Conservation (phyloP, 1,140 invertebrate genomes). For the Zaprionus ornatus region DNA sequence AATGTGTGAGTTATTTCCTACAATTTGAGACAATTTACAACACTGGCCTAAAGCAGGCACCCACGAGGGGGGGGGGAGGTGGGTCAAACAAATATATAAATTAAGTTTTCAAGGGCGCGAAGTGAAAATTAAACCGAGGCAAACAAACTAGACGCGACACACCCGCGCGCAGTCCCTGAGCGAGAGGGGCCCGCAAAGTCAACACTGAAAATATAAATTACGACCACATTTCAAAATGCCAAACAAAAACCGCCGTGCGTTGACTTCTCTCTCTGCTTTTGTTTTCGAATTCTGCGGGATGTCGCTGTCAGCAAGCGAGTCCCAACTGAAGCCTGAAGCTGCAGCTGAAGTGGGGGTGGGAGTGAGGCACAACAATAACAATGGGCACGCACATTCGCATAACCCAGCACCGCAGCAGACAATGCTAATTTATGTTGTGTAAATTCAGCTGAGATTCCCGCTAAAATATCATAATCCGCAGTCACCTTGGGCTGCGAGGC, state of each 20-base stretch:
- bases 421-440: conserved; percentile 75
- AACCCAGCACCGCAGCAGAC: conserved; percentile 17
- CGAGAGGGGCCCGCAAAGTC: conserved; percentile 15
- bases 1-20: conserved; percentile 81
- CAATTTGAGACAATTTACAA: conserved; percentile 80
- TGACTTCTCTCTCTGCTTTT: conserved; percentile 29
- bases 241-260: conserved; percentile 14
- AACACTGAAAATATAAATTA: conserved; percentile 53
- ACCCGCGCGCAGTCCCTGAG: not conserved
- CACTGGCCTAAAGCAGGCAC: conserved; percentile 46
- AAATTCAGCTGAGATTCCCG: conserved; percentile 69
- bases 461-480: conserved; percentile 58
- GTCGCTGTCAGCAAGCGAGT: conserved; percentile 12
- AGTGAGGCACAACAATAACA: conserved; percentile 24
- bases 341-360: too few species aligned
- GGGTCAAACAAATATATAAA: conserved; percentile 66
- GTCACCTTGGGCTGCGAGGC: conserved; percentile 23
- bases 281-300: conserved; percentile 12
- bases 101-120: conserved; percentile 59
- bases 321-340: not conserved
- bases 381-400: conserved; percentile 17
- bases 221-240: conserved; percentile 35
- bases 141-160: conserved; percentile 50
- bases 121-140: conserved; percentile 70
- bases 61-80: not conserved